Evolutionary conservation across 2,888 invertebrate species (phyloP), one percentile per base, ranked within the genome.

Genomic region (Hyppa rectilinea): DNA sequence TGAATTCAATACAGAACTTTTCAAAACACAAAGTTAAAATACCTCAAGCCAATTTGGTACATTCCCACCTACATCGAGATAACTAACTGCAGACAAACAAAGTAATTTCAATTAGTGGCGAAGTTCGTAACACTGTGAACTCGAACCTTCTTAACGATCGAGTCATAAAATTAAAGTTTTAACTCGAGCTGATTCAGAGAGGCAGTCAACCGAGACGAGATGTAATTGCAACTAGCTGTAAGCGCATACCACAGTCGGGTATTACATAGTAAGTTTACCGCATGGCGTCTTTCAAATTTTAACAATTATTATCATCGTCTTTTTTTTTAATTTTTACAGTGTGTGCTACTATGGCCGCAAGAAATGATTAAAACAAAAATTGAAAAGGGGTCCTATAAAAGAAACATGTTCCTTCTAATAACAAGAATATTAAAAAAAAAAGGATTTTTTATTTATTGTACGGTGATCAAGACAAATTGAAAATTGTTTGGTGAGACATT

Each of bases 161-260:
- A 74, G 59, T 55, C 83, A 80, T 85, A 80, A 83, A 80, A 85
- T 83, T 85, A 74, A 82, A 83, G 83, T 80, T 83, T 74, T 77
- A 83, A 85, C 83, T 72, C 38, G 71, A 77, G 73, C 81, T 82
- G 85, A 85, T 83, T 81, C 84, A 71, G 75, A 52, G 58, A 47
- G 23, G 76, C 71, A 77, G 71, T 80, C 83, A 69, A 59, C 71
- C 62, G 83, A 62, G 58, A 76, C 81, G 52, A 55, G 70, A 83
- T 80, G 83, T 80, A 71, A 80, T 83, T 80, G 80, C 81, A 81
- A 80, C 68, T 60, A 75, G 71, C 55, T 56, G 55, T 70, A 31
- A 43, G 75, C 65, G 82, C 75, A 65, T 58, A 29, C 71, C 76
- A 65, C 70, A 65, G 67, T 60, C 52, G 7, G 17, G 6, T 6